These are phyloP conservation scores for Saturnia japonica DNA, from an alignment of 2,888 invertebrate species.

Conservation along the genomic window DNA sequence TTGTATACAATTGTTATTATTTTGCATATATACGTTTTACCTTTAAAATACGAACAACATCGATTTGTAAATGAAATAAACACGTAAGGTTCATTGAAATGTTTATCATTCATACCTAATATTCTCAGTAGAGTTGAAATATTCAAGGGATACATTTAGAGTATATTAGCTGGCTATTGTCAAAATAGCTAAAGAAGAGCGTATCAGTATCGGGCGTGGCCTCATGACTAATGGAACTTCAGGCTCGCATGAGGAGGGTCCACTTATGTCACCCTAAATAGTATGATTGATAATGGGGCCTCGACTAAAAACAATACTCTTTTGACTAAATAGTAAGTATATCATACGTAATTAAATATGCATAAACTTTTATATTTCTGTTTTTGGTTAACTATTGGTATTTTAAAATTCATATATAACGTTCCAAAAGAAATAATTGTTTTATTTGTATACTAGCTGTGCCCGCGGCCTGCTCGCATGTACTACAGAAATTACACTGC, in stretches of 20 bases:
- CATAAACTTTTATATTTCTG: not conserved
- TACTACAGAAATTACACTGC: too few species aligned
- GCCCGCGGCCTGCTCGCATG: too few species aligned
- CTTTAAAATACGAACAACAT: not conserved
- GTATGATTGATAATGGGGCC: slow-evolving; percentile 78
- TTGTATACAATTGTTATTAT: not conserved
- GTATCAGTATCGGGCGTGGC: slow-evolving; percentile 75
- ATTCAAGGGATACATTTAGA: slow-evolving; percentile 2
- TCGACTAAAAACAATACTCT: slow-evolving; percentile 70
- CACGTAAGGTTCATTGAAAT: not conserved
- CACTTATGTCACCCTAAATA: slow-evolving; percentile 77
- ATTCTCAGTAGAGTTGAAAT: not conserved
- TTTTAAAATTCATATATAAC: not conserved
- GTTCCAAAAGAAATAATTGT: not conserved
- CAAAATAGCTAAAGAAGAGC: slow-evolving; percentile 55
- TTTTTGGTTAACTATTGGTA: not conserved
- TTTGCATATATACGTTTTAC: not conserved
- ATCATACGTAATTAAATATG: slow-evolving; percentile 26
- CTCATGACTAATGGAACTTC: slow-evolving; percentile 77
- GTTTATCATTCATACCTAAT: not conserved
- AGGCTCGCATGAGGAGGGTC: slow-evolving; percentile 78
- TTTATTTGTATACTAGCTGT: not conserved
- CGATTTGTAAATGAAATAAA: not conserved
- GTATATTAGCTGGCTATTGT: slow-evolving; percentile 26
- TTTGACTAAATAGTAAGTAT: slow-evolving; percentile 44